Evolutionary conservation across 2,113 vertebrate genomes (phyloP).

Genomic region (Heterotilapia buettikoferi): DNA sequence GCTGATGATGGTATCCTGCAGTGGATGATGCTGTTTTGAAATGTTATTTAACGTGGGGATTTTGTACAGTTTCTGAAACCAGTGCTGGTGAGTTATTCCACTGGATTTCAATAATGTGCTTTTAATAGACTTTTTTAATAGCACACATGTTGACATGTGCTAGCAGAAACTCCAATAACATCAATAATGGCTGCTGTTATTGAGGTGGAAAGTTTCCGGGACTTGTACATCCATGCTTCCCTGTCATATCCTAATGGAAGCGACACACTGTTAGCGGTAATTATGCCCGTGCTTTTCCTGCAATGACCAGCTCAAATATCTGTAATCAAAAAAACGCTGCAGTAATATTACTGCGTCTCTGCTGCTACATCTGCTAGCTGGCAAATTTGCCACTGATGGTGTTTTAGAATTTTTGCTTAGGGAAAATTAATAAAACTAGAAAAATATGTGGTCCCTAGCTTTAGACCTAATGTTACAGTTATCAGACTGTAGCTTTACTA

Average conservation of each 20-base stretch:
- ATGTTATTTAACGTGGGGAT: background rate
- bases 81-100: background rate
- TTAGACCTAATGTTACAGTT: background rate
- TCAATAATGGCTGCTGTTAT: constrained; percentile 7
- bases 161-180: constrained; percentile 1
- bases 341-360: background rate
- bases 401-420: background rate
- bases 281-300: background rate
- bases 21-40: background rate
- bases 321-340: background rate
- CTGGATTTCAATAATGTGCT: background rate
- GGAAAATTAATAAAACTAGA: background rate
- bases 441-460: background rate
- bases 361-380: background rate
- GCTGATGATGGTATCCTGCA: background rate
- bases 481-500: background rate
- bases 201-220: background rate
- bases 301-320: background rate
- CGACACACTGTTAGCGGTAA: background rate
- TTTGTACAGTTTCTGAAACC: background rate
- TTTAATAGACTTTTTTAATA: constrained; percentile 8
- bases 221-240: background rate
- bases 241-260: background rate
- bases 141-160: background rate
- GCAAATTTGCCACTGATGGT: background rate